Evolutionary conservation across 1,140 invertebrate species (phyloP).

Genomic region (Drosophila nigromelanica): DNA sequence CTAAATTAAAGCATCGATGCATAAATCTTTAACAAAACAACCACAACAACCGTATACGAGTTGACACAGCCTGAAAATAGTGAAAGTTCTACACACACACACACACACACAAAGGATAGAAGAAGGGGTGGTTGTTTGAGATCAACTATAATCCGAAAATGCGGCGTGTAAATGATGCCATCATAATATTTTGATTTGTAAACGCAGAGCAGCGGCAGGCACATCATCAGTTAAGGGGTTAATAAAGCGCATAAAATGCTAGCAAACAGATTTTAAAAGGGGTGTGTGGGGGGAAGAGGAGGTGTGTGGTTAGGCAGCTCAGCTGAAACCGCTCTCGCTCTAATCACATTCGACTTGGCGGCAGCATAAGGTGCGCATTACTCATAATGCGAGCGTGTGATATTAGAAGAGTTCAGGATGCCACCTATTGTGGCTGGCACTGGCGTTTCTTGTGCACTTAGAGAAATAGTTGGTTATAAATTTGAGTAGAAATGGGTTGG

Average conservation of each 20-base stretch:
- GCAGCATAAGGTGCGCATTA: slow-evolving; percentile 83
- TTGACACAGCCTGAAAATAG: slow-evolving; percentile 8
- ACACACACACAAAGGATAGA: not conserved
- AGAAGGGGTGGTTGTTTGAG: slow-evolving; percentile 21
- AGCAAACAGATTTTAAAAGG: slow-evolving; percentile 33
- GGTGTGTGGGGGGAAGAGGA: not conserved
- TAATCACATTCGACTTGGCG: slow-evolving; percentile 75
- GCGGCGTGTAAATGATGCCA: slow-evolving; percentile 82
- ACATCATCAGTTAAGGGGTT: slow-evolving; percentile 77
- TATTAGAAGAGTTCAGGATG: slow-evolving; percentile 25
- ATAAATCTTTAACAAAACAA: slow-evolving; percentile 45
- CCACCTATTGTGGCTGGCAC: not conserved
- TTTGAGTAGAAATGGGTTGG: no score
- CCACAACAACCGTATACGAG: slow-evolving; percentile 22
- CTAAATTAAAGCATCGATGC: slow-evolving; percentile 65
- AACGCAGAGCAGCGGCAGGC: slow-evolving; percentile 27
- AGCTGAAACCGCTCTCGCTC: not conserved
- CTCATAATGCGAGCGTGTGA: slow-evolving; percentile 76
- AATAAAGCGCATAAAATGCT: slow-evolving; percentile 68
- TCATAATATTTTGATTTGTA: slow-evolving; percentile 80
- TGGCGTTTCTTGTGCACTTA: not conserved
- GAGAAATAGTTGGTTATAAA: not conserved
- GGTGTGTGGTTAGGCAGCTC: not conserved
- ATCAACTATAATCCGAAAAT: slow-evolving; percentile 74
- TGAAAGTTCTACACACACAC: slow-evolving; percentile 20